Evolutionary conservation across 1,140 invertebrate genomes (phyloP), one percentile per base, ranked within the genome.

Genomic region (Papilio xuthus): DNA sequence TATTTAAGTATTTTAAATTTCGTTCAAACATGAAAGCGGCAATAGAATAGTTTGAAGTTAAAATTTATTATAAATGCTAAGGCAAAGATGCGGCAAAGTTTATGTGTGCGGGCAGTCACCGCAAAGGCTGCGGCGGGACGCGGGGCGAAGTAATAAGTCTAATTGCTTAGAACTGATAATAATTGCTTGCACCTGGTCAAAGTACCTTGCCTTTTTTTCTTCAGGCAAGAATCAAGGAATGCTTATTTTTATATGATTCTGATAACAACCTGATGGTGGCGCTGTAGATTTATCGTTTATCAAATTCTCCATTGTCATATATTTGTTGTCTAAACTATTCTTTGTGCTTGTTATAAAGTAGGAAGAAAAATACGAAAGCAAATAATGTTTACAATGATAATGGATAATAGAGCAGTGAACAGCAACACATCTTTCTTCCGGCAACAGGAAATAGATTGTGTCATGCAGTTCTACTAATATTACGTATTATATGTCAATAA

Each of bases 131-230:
- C 32, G 41, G 20, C 50, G 50, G 50, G n/a, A 20, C 50, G 32
- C 37, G 20, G 82, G 82, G 84, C 79, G 86, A 90, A 82, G 84
- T 79, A 82, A 84, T 86, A 78, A 79, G 76, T 80, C 85, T 91
- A 90, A 91, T 89, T 88, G 83, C 83, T 78, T 81, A 82, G 86
- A 83, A 80, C 79, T 81, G 88, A 91, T 90, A 86, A 86, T 82
- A 84, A 88, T 88, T 83, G 69, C n/a, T 63, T 83, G 80, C 32
- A 81, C 77, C 37, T 84, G 87, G 85, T 88, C 89, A 82, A 81
- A 81, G 87, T 84, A 88, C 77, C 85, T 80, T 87, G 85, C 82
- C 85, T 87, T 42, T 41, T 9, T 60, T 10, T 60, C 56, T 60
- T 4, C 23, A 26, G 23, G 9, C 56, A 26, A 0, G 23, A 60